Evolutionary conservation across 2,888 invertebrate genomes (phyloP).

Genomic region (Spisula subtruncata): DNA sequence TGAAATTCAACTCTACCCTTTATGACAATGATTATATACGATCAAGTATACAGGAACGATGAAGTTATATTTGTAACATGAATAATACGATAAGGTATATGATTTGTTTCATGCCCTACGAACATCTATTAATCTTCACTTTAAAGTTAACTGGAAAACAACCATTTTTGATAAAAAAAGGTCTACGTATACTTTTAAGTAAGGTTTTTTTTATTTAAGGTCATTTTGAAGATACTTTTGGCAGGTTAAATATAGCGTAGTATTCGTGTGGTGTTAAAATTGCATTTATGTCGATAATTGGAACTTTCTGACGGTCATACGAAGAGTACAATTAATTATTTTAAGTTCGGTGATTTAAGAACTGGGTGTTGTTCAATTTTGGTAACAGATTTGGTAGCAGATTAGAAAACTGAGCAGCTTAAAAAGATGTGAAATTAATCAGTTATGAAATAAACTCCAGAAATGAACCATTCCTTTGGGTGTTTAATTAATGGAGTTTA

Average conservation of each 20-base stretch:
- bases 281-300: conserved; percentile 1
- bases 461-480: not conserved
- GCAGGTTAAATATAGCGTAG: not conserved
- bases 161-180: not conserved
- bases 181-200: not conserved
- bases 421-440: conserved; percentile 20
- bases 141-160: too few species aligned
- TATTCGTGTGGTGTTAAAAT: not conserved
- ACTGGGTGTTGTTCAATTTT: not conserved
- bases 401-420: not conserved
- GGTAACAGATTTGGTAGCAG: not conserved
- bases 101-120: too few species aligned
- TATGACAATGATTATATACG: too few species aligned
- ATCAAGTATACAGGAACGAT: too few species aligned
- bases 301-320: not conserved
- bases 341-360: not conserved
- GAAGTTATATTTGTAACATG: too few species aligned
- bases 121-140: too few species aligned
- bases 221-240: not conserved
- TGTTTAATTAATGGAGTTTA: not conserved
- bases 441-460: not conserved
- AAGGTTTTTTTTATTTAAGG: not conserved
- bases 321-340: not conserved
- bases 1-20: too few species aligned
- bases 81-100: too few species aligned